A percentile compares a stretch with the other conserved stretches of the same genome.
These are phyloP conservation scores for Lordiphosa clarofinis DNA, from an alignment of 1,140 invertebrate species.

Conservation along the genomic window DNA sequence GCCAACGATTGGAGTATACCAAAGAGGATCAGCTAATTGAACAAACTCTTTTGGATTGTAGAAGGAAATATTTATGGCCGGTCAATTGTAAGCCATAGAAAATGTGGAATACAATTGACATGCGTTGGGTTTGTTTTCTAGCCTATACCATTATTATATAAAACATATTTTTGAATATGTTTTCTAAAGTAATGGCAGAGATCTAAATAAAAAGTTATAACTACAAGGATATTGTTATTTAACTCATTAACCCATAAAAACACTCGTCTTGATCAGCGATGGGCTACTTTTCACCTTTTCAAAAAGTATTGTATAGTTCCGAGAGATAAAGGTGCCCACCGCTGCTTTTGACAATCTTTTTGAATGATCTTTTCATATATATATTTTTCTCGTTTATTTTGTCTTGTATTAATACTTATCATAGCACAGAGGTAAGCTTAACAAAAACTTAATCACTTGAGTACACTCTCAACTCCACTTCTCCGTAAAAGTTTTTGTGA, in stretches of 20 bases:
- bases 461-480: no score
- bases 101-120: neutral
- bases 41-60: no score
- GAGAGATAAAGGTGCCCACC: no score
- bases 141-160: conserved; percentile 20
- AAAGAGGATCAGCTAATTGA: neutral
- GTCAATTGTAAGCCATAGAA: neutral
- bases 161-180: no score
- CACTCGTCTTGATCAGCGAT: no score
- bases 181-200: no score
- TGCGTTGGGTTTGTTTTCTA: neutral
- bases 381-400: neutral
- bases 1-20: neutral
- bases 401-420: conserved; percentile 10
- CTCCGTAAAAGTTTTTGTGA: no score
- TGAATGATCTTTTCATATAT: neutral
- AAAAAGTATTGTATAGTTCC: no score
- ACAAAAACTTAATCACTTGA: neutral
- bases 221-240: no score
- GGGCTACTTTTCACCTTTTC: no score
- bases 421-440: conserved; percentile 13
- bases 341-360: neutral
- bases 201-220: no score
- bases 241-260: no score
- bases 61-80: neutral